Conservation (phyloP, 2,888 invertebrate genomes). For the Orthonychiurus folsomi region DNA sequence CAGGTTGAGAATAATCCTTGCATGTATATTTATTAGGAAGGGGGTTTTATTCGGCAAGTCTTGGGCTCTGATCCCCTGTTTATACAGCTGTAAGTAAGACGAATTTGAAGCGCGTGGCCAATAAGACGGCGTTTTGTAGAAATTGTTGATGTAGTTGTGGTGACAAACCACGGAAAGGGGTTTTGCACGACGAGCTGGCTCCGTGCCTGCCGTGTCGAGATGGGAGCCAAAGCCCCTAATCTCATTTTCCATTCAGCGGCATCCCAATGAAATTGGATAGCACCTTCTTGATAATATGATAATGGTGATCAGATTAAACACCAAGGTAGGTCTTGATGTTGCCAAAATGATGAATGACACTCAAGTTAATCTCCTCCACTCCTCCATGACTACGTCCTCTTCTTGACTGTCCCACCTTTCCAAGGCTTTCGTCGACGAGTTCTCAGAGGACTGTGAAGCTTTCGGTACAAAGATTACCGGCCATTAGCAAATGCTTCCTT, state of each 20-base stretch:
- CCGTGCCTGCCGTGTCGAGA: too few relatives aligned
- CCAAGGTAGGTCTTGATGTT: neutral
- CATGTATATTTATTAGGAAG: too few relatives aligned
- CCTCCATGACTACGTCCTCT: neutral
- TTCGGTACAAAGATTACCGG: neutral
- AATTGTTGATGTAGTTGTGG: neutral
- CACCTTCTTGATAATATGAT: neutral
- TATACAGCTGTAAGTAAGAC: too few relatives aligned
- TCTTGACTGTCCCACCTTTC: too few relatives aligned
- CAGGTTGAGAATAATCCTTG: too few relatives aligned
- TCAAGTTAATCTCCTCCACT: slow-evolving; percentile 1
- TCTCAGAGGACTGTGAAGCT: neutral
- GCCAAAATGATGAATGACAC: neutral
- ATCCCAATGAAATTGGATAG: neutral
- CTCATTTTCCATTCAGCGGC: neutral
- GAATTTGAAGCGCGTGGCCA: neutral
- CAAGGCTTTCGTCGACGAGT: too few relatives aligned
- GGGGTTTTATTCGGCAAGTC: too few relatives aligned
- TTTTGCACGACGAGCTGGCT: too few relatives aligned
- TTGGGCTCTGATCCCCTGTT: too few relatives aligned
- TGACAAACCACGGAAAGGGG: neutral
- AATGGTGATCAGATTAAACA: neutral
- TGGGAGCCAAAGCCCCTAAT: neutral
- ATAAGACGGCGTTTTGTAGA: neutral
- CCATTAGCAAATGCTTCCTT: neutral